Evolutionary conservation across 1,140 invertebrate genomes (phyloP).

Genomic region (Lithobius niger): DNA sequence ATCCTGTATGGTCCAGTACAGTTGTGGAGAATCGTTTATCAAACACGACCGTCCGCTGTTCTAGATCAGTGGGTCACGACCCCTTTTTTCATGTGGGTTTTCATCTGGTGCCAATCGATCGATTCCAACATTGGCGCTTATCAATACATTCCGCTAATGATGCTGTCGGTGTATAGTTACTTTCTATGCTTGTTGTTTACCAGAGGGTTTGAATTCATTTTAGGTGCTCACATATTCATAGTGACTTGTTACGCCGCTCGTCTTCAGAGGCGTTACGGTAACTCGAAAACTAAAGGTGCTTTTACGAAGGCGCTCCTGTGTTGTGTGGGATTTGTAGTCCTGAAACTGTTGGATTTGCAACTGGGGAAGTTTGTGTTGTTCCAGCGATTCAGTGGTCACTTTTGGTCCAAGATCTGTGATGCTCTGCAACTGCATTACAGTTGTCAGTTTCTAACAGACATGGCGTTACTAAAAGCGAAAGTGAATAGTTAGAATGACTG

Average conservation of each 20-base stretch:
- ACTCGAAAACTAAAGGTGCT: constrained; percentile 12
- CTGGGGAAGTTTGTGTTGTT: constrained; percentile 21
- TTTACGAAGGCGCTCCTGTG: constrained; percentile 21
- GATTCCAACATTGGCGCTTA: background rate
- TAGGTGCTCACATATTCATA: constrained; percentile 25
- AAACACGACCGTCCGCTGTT: constrained; percentile 23
- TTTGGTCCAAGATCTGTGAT: constrained; percentile 29
- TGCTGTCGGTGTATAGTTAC: constrained; percentile 24
- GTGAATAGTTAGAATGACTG: no score
- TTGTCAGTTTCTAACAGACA: no score
- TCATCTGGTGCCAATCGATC: constrained; percentile 20
- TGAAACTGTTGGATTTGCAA: constrained; percentile 26
- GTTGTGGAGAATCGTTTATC: constrained; percentile 22
- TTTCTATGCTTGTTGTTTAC: constrained; percentile 16
- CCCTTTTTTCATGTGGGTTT: constrained; percentile 28
- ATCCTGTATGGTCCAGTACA: constrained; percentile 26
- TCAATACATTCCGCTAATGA: background rate
- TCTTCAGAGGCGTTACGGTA: constrained; percentile 19
- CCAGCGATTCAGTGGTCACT: constrained; percentile 27
- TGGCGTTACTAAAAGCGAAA: no score
- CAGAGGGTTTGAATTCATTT: constrained; percentile 26
- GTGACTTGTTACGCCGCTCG: constrained; percentile 18
- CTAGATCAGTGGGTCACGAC: constrained; percentile 30
- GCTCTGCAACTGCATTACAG: constrained; percentile 28
- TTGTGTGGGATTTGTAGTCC: constrained; percentile 26